A percentile compares a stretch with the other conserved stretches of the same genome.
Conservation (phyloP, 2,888 invertebrate species). For the Ferrisia virgata region DNA sequence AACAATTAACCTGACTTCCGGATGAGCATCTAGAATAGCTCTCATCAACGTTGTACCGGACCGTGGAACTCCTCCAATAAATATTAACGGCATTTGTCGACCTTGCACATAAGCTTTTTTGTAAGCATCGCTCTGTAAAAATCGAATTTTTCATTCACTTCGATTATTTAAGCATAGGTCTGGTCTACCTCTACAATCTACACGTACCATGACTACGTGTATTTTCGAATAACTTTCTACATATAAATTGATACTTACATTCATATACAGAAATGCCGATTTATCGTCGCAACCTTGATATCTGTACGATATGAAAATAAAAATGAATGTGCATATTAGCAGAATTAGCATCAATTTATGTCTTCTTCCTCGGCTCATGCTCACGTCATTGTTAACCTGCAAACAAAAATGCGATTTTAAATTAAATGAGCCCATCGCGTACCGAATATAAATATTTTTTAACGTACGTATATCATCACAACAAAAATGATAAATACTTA, state of each 20-base stretch:
- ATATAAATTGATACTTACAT: constrained; percentile 10
- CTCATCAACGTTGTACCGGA: constrained; percentile 97
- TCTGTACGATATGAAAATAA: constrained; percentile 50
- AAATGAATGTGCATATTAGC: constrained; percentile 48
- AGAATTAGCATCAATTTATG: constrained; percentile 50
- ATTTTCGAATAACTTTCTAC: neutral
- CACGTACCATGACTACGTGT: neutral
- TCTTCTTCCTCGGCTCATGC: constrained; percentile 52
- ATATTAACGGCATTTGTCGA: constrained; percentile 87
- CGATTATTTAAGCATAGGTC: no score
- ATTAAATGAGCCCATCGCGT: no score
- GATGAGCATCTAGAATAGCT: constrained; percentile 97
- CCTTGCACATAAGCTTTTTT: constrained; percentile 65
- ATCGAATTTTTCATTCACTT: neutral
- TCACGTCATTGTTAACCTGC: constrained; percentile 51
- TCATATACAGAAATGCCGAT: neutral
- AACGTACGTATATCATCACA: no score
- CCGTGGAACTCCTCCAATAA: constrained; percentile 96
- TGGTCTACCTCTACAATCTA: no score
- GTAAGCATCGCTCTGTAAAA: neutral
- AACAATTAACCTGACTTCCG: constrained; percentile 76
- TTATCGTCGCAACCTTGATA: constrained; percentile 49
- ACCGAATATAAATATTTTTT: no score
- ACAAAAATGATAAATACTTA: no score
- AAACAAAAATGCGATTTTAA: constrained; percentile 7